Evolutionary conservation across 1,140 invertebrate genomes (phyloP).

Genomic region (Agrypnia vestita): DNA sequence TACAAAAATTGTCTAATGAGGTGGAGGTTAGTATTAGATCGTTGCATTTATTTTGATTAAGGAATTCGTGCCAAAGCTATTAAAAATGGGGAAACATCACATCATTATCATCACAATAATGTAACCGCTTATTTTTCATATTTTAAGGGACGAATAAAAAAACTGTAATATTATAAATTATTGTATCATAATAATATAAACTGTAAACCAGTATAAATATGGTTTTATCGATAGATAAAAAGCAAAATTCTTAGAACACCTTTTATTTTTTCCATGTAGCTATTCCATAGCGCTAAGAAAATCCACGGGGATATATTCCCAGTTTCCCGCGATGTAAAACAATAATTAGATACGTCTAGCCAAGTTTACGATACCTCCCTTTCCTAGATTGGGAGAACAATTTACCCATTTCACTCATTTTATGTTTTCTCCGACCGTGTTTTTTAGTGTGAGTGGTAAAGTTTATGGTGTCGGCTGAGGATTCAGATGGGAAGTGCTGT

Average conservation of each 20-base stretch:
- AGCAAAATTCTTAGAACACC: not conserved
- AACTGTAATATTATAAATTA: too few relatives aligned
- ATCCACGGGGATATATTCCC: conserved; percentile 32
- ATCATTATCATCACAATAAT: too few relatives aligned
- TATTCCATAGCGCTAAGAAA: not conserved
- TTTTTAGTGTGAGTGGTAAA: conserved; percentile 19
- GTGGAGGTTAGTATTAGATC: too few relatives aligned
- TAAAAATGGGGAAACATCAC: too few relatives aligned
- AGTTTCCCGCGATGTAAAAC: conserved; percentile 30
- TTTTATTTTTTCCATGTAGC: not conserved
- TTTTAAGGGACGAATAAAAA: too few relatives aligned
- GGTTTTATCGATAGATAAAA: too few relatives aligned
- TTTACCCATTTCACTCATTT: conserved; percentile 35
- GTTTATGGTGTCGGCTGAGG: conserved; percentile 27
- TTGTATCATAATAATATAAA: too few relatives aligned
- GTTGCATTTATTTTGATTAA: too few relatives aligned
- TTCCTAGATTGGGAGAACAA: not conserved
- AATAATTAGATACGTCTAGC: conserved; percentile 42
- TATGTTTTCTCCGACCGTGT: conserved; percentile 29
- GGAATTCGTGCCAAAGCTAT: too few relatives aligned
- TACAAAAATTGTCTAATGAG: too few relatives aligned
- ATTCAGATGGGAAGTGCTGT: conserved; percentile 14
- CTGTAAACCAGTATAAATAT: too few relatives aligned
- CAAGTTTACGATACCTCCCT: conserved; percentile 21
- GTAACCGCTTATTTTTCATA: too few relatives aligned